phyloP scores from a whole-genome alignment of 2,797 vertebrate species.

The Coilia nasus region DNA sequence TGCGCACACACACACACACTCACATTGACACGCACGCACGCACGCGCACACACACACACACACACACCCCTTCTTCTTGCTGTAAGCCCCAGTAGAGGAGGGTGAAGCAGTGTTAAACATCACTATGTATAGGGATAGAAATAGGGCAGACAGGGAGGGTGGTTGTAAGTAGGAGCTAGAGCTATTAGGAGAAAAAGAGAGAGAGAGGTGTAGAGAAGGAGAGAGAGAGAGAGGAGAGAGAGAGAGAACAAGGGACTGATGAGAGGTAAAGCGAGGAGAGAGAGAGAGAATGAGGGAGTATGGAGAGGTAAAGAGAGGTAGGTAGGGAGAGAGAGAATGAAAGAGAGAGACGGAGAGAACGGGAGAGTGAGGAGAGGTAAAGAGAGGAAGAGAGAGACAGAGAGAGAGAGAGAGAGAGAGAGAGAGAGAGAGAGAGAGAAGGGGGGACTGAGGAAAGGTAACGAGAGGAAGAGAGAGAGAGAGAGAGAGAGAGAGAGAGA shows the following conservation, averaged over 20 bases:
- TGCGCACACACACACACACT: neutral
- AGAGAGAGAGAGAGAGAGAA: no score
- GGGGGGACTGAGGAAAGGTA: neutral
- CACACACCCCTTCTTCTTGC: neutral
- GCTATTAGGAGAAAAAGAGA: neutral
- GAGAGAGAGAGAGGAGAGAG: neutral
- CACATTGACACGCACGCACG: no score
- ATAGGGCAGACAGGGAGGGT: neutral
- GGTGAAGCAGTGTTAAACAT: neutral
- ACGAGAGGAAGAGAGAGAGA: slow-evolving; percentile 16
- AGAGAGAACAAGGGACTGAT: neutral
- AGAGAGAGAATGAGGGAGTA: neutral
- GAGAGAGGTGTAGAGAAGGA: neutral
- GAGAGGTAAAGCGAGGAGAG: neutral
- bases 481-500: neutral
- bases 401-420: neutral
- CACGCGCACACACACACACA: no score
- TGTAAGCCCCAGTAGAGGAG: neutral
- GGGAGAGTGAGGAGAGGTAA: no score
- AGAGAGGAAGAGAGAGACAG: neutral
- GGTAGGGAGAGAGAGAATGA: no score
- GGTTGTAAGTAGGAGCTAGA: neutral
- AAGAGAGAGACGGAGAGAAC: no score
- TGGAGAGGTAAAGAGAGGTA: no score
- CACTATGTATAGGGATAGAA: no score